Evolutionary conservation across 2,113 vertebrate genomes (phyloP), one percentile per base, ranked within the genome.

Genomic region (Psephotus haematonotus): DNA sequence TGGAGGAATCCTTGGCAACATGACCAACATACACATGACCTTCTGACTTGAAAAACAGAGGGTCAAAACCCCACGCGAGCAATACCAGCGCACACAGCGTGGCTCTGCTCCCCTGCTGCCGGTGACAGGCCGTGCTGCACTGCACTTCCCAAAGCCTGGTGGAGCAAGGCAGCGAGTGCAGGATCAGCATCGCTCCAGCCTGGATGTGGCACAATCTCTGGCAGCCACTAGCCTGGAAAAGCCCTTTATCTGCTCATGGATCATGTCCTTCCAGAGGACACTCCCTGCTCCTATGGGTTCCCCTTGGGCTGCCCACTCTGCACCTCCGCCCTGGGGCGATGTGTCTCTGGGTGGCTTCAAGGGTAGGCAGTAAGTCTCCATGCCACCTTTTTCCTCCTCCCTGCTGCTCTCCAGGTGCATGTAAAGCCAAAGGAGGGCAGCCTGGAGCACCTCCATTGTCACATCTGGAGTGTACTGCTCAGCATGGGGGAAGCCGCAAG

Each of bases 1-100:
- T 83, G 82, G 82, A 92, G 60, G 86, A 95, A 92, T 90, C 90
- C 88, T 95, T 96, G 95, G 90, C 90, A 95, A 82, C 79, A 62
- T 0, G 1, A 93, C 90, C 88, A 93, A 94, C 67, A 31, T 50
- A 93, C 71, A 90, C 95, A 82, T 69, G 90, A 94, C 88, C 86
- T 94, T 46, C 85, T 0, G 33, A 90, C 79, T 86, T 80, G 53
- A 63, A 93, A 94, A 94, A 94, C 82, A 85, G 55, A 89, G 39
- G 44, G 67, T 82, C 85, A 50, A 95, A 93, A 95, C 25, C 59
- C 49, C 82, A 52, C 94, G 86, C 0, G 4, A 85, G 82, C 7
- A 1, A 43, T 60, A 52, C 53, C 1, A 2, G 70, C 0, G 2
- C 46, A 64, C 1, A 2, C 1, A 4, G 88, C 46, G 10, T 0